These are phyloP conservation scores for Potorous gilbertii DNA, from an alignment of 2,797 vertebrate genomes.

Conservation along the genomic window DNA sequence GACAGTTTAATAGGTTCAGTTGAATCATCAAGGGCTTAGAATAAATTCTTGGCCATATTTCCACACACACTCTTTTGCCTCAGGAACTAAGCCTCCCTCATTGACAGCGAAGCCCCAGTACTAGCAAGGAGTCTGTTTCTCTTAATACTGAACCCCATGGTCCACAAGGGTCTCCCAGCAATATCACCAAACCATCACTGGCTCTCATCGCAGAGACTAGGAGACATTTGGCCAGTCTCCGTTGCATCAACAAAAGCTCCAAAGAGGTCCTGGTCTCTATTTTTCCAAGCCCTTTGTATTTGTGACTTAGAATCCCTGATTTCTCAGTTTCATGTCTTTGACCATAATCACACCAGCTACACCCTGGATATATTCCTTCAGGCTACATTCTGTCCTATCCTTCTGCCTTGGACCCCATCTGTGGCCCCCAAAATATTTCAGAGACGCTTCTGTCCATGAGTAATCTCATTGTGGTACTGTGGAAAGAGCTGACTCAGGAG, in stretches of 20 bases:
- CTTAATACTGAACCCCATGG: not conserved
- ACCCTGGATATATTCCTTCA: not conserved
- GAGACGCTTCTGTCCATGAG: not conserved
- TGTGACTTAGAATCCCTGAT: not conserved
- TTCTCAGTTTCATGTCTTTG: not conserved
- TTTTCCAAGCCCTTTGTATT: not conserved
- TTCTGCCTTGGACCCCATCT: not conserved
- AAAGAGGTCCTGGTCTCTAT: not conserved
- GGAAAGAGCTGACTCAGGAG: not conserved
- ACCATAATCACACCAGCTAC: not conserved
- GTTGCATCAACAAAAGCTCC: not conserved
- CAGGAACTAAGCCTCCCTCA: not conserved
- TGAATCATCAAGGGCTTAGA: not conserved
- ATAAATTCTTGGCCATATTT: not conserved
- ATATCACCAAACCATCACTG: not conserved
- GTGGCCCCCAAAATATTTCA: not conserved
- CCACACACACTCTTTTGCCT: not conserved
- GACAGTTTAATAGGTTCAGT: not conserved
- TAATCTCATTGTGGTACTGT: not conserved
- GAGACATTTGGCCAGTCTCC: not conserved
- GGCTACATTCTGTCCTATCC: not conserved
- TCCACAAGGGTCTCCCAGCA: not conserved
- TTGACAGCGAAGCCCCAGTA: not conserved
- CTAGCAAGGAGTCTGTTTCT: not conserved
- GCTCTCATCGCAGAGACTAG: not conserved